These are phyloP conservation scores for Astreopora myriophthalma DNA, from an alignment of 64 coral and sea anemone species.

Conservation along the genomic window DNA sequence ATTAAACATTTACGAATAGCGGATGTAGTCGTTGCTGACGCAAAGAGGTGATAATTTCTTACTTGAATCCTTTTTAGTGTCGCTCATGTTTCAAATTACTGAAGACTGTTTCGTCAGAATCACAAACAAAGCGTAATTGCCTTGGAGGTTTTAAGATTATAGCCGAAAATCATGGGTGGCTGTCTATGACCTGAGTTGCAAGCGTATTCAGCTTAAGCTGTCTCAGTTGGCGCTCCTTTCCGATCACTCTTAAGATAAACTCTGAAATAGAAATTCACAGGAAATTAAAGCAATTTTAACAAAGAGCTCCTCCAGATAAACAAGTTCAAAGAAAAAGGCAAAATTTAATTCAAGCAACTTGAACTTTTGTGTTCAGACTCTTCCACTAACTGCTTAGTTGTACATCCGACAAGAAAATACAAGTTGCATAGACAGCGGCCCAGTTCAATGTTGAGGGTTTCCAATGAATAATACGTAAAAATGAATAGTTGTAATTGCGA, in stretches of 20 bases:
- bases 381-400: not conserved
- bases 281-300: conserved; percentile 39
- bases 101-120: not conserved
- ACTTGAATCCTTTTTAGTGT: not conserved
- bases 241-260: not conserved
- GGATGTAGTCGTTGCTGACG: not conserved
- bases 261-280: conserved; percentile 20
- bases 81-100: not conserved
- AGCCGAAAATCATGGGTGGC: too few relatives aligned
- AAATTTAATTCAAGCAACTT: not conserved
- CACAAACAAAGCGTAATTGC: too few relatives aligned
- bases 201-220: too few relatives aligned
- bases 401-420: not conserved
- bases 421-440: not conserved
- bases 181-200: too few relatives aligned
- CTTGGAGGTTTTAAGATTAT: too few relatives aligned
- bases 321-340: not conserved
- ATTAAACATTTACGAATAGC: not conserved
- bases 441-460: not conserved
- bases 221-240: too few relatives aligned
- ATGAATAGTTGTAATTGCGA: too few relatives aligned
- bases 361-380: not conserved
- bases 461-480: too few relatives aligned
- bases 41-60: not conserved
- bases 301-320: not conserved